These are phyloP conservation scores for Lophochroa leadbeateri DNA, from an alignment of 2,113 vertebrate species.

Conservation along the genomic window DNA sequence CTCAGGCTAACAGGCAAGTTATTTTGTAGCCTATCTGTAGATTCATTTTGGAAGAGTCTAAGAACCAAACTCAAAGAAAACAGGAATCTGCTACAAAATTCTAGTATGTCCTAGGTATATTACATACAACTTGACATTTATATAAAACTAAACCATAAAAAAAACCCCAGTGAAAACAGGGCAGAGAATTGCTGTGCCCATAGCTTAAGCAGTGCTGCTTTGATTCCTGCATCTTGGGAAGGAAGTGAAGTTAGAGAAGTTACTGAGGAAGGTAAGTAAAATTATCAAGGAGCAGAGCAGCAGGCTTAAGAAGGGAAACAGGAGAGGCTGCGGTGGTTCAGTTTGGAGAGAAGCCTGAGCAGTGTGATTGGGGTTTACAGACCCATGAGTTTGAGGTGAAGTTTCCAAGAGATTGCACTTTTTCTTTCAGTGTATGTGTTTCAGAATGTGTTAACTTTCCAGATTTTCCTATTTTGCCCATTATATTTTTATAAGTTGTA, in stretches of 20 bases:
- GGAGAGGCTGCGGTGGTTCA: rapidly evolving
- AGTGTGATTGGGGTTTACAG: neutral
- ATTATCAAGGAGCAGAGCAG: too few species aligned
- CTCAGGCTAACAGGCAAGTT: neutral
- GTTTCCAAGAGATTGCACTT: neutral
- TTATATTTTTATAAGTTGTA: neutral
- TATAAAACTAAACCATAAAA: neutral
- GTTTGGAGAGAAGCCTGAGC: neutral
- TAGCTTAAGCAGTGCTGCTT: neutral
- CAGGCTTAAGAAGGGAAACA: neutral
- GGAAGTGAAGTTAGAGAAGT: neutral
- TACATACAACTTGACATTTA: neutral
- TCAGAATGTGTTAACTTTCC: rapidly evolving
- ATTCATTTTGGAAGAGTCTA: neutral
- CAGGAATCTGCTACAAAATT: neutral
- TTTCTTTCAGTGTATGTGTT: rapidly evolving
- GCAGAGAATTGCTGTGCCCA: neutral
- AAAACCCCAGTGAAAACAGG: neutral
- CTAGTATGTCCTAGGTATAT: rapidly evolving
- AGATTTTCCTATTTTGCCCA: rapidly evolving
- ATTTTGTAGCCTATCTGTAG: neutral
- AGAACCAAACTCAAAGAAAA: neutral
- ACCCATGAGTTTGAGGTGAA: rapidly evolving
- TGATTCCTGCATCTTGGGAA: neutral
- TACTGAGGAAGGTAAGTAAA: too few species aligned